A percentile compares a stretch with the other conserved stretches of the same genome.
phyloP scores from a whole-genome alignment of 1,140 invertebrate species.

The Pseudoatta argentina region DNA sequence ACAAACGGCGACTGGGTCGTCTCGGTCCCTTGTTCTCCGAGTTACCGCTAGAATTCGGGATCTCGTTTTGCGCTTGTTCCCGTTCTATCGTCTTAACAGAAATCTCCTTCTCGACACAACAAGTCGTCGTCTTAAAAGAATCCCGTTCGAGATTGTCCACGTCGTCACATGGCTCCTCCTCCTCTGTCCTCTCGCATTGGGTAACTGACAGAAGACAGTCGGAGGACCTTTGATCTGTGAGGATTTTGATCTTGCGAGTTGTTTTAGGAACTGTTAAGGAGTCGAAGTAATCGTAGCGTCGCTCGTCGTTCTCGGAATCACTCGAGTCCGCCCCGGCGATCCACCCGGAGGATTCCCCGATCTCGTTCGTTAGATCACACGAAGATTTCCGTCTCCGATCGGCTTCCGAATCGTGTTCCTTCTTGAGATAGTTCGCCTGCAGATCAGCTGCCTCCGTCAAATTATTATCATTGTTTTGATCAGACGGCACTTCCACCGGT shows the following conservation, averaged over 20 bases:
- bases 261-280: constrained; percentile 47
- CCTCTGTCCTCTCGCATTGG: background rate
- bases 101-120: constrained; percentile 1
- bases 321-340: background rate
- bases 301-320: constrained; percentile 44
- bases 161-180: background rate
- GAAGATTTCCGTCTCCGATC: constrained; percentile 75
- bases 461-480: constrained; percentile 51
- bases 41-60: background rate
- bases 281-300: constrained; percentile 52
- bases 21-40: constrained; percentile 16
- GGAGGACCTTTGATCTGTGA: constrained; percentile 3
- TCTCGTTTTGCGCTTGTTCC: background rate
- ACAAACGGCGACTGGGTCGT: constrained; percentile 27
- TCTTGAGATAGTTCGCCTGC: constrained; percentile 74
- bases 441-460: constrained; percentile 73
- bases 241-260: background rate
- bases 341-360: background rate
- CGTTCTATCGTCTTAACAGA: background rate
- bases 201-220: constrained; percentile 18
- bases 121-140: background rate
- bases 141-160: background rate
- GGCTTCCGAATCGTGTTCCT: constrained; percentile 60
- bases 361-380: constrained; percentile 80
- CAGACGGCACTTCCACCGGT: constrained; percentile 64